A percentile compares a stretch with the other conserved stretches of the same genome.
Evolutionary conservation across 2,113 vertebrate species (phyloP).

Genomic region (Pica pica): DNA sequence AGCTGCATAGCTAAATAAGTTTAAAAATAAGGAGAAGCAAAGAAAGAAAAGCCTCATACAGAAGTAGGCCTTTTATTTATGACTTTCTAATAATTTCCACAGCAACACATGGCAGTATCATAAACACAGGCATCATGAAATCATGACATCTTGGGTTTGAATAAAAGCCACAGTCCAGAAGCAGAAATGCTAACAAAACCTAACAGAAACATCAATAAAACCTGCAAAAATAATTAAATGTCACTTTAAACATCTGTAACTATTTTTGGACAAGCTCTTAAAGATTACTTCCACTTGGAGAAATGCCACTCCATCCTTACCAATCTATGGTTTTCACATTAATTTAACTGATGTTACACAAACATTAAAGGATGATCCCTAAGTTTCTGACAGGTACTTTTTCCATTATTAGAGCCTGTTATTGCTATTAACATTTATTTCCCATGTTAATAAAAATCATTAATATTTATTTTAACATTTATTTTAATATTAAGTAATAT

Average conservation of each 20-base stretch:
- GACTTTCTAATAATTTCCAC: background rate
- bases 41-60: background rate
- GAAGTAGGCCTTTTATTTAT: background rate
- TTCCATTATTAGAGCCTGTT: background rate
- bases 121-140: background rate
- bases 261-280: conserved; percentile 11
- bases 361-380: conserved; percentile 14
- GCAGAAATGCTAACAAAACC: background rate
- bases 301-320: conserved; percentile 4
- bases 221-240: background rate
- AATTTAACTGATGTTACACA: background rate
- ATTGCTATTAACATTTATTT: conserved; percentile 20
- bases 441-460: background rate
- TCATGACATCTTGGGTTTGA: background rate
- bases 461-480: background rate
- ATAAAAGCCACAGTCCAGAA: background rate
- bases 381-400: background rate
- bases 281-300: conserved; percentile 33
- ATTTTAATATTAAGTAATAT: background rate
- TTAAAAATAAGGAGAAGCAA: background rate
- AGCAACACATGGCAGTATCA: background rate
- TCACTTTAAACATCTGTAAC: conserved; percentile 16
- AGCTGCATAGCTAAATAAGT: background rate
- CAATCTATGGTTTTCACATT: conserved; percentile 4
- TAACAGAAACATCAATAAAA: background rate